Base-by-base conservation (phyloP, 2,113 vertebrate species). In the Pholis gunnellus region DNA sequence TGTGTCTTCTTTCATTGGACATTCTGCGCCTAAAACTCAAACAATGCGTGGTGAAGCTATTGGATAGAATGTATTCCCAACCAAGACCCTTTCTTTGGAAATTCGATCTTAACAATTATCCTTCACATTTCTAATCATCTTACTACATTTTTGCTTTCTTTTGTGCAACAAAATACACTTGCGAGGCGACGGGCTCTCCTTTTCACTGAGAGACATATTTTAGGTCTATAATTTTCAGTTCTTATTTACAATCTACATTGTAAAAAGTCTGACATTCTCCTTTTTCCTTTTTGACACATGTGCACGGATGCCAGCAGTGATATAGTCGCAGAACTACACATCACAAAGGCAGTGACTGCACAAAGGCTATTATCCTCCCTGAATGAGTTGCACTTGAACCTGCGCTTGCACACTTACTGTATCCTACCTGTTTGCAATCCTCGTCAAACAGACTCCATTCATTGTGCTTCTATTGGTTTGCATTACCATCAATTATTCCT, bases 1-100 rank as follows among this genome's bases (percentile, higher is more conserved):
- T 66, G 48, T 72, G 76, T 84, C 75, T 90, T 72, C 15, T 54
- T 59, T 44, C 36, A 68, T 20, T 67, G 9, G 67, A 68, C 29
- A 31, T 57, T 25, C 3, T 63, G 50, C 56, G 3, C 27, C n/a
- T 50, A 46, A 52, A 72, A 57, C 36, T 74, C 40, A n/a, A n/a
- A n/a, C n/a, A 60, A 11, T 5, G 48, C 38, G 63, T 50, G 44
- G 52, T 17, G 9, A 40, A 20, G 57, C n/a, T 52, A 11, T 18
- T 34, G 48, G 2, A 42, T 14, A 31, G 61, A 48, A 18, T 9
- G 46, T 56, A 72, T 72, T 63, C 18, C 61, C n/a, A 42, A 66
- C 18, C 34, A 64, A 20, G 10, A 56, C n/a, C 0, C 4, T 11
- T 17, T 34, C 17, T 27, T 60, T 29, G 6, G 3, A 40, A 29